Conservation (phyloP, 2,888 invertebrate genomes). For the Anodontia alba region DNA sequence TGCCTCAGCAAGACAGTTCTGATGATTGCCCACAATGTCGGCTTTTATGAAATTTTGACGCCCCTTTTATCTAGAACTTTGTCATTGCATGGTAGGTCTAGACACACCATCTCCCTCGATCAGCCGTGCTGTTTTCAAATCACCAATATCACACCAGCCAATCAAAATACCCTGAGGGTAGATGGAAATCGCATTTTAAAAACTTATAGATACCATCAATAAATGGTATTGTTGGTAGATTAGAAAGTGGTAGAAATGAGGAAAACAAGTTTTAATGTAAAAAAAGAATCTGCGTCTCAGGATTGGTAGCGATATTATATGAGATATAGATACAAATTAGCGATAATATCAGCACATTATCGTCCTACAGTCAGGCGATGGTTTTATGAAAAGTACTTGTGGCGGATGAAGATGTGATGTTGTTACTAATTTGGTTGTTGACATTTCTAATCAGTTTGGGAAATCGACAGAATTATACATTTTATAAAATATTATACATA, state of each 20-base stretch:
- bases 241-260: not conserved
- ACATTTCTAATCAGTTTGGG: slow-evolving; percentile 2
- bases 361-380: slow-evolving; percentile 2
- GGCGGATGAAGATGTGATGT: slow-evolving; percentile 1
- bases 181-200: slow-evolving; percentile 12
- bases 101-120: not conserved
- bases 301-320: not conserved
- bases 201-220: slow-evolving; percentile 7
- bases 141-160: not conserved
- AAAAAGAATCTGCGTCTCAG: slow-evolving; percentile 1
- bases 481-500: too few relatives aligned
- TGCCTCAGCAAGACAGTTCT: too few relatives aligned
- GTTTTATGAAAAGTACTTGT: not conserved
- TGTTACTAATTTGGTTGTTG: slow-evolving; percentile 1
- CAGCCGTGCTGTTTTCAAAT: slow-evolving; percentile 16
- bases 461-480: not conserved
- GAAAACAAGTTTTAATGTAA: slow-evolving; percentile 2
- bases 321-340: slow-evolving; percentile 5
- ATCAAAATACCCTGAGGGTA: not conserved
- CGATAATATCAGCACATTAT: slow-evolving; percentile 12
- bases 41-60: too few relatives aligned
- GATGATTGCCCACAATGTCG: too few relatives aligned
- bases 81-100: not conserved
- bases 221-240: slow-evolving; percentile 1
- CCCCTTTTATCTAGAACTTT: too few relatives aligned